A percentile compares a stretch with the other conserved stretches of the same genome.
These are phyloP conservation scores for Prionchulus punctatus DNA, from an alignment of 2,888 invertebrate species.

Conservation along the genomic window DNA sequence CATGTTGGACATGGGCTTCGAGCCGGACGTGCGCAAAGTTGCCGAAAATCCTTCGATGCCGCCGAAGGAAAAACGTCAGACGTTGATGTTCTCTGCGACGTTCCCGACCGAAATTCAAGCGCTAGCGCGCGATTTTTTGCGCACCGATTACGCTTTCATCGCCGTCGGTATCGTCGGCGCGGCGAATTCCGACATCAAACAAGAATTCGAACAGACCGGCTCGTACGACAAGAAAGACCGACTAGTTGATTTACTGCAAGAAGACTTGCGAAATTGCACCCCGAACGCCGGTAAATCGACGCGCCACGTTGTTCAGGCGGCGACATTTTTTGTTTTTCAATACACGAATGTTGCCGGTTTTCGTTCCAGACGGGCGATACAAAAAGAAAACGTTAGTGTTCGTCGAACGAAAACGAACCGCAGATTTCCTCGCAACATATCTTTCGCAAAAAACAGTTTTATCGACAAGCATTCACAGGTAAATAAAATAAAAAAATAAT, in stretches of 20 bases:
- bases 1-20: conserved; percentile 62
- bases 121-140: conserved; percentile 58
- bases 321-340: background rate
- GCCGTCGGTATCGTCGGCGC: conserved; percentile 80
- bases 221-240: conserved; percentile 54
- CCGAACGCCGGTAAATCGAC: background rate
- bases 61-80: conserved; percentile 44
- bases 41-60: background rate
- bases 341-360: background rate
- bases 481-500: too few relatives aligned
- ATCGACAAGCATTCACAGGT: conserved; percentile 3
- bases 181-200: conserved; percentile 56
- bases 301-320: background rate
- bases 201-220: conserved; percentile 42
- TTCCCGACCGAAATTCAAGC: conserved; percentile 56
- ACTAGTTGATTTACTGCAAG: conserved; percentile 50
- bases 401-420: conserved; percentile 71
- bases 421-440: conserved; percentile 60
- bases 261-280: conserved; percentile 14
- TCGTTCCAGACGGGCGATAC: background rate
- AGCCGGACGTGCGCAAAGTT: conserved; percentile 17
- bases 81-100: conserved; percentile 57
- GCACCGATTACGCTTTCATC: conserved; percentile 60
- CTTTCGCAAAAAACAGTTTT: background rate
- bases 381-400: conserved; percentile 50